Base-by-base conservation (phyloP, 92 coral and sea anemone genomes). In the Epizoanthus rinbou region DNA sequence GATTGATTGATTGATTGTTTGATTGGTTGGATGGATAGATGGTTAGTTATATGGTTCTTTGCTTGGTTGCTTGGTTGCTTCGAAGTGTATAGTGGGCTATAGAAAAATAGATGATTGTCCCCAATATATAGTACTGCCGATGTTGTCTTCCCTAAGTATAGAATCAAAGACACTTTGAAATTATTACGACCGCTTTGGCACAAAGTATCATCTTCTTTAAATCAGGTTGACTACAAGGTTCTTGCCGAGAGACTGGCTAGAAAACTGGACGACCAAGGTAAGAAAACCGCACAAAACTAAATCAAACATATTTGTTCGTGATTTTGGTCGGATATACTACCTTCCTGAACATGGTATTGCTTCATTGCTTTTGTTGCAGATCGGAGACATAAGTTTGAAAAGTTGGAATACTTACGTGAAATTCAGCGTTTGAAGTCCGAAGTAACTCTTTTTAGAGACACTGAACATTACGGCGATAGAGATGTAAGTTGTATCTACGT, bases 181-280 rank as follows among this genome's bases (percentile, higher is more conserved):
- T 47, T 8, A 1, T 11, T 9, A 47, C 54, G 8, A 47, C 2
- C 54, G 7, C 14, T 43, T 0, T 47, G 54, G 15, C 1, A 1
- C 14, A 54, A 54, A 28, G 31, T 15, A 25, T 43, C n/a, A 9
- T 65, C 60, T 80, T 16, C 28, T 71, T 24, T 28, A 28, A 28
- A 39, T 50, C 76, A 93, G 97, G 94, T 93, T 58, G 97, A 93
- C 81, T 93, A 93, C 76, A 93, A 91, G 80, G 97, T 93, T 24
- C 74, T 93, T 57, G 97, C 97, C 15, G 97, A 93, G 66, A 64
- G 97, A 53, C 71, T 93, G 33, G 97, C 97, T 18, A 88, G 92
- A 81, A 93, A 91, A 75, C 89, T 93, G 13, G 97, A 93, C 65
- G 97, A 93, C 28, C 97, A 93, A 88, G 97, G 97, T 93, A 43